Evolutionary conservation across 1,140 invertebrate species (phyloP), one percentile per base, ranked within the genome.

Genomic region (Doryteuthis pealeii): DNA sequence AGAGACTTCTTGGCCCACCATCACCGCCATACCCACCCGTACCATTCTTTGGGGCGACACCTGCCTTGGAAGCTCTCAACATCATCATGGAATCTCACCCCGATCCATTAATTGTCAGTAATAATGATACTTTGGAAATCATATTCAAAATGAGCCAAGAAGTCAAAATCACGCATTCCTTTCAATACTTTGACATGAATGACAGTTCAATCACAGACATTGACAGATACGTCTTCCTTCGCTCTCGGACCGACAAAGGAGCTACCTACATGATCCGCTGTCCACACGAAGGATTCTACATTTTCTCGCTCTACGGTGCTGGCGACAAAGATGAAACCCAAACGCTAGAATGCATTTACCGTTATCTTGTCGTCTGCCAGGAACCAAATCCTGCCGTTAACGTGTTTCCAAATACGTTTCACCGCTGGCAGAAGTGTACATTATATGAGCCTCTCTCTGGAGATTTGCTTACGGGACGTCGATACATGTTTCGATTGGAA

Each of bases 401-500:
- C 54, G 81, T 79, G 30, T 87, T 88, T 65, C 86, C 87, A 4
- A 83, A 83, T 68, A 84, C 86, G 1, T 86, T 80, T 68, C 81
- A 82, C 33, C 80, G 82, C n/a, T 88, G 85, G 85, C 82, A 85
- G 49, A 70, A 83, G 2, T 87, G 86, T 71, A 80, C 81, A 0
- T 76, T 88, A 15, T 79, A 86, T 58, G 86, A 87, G 73, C 87
- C 87, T 14, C 77, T 87, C n/a, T 80, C 76, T 10, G 87, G 86
- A 2, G 84, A 88, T 70, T 76, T 88, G 14, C 74, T 82, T 74
- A 81, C 79, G 18, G 81, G 85, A 74, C 83, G 81, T 66, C 76
- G 81, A 3, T 85, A 83, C 74, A 80, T 75, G 35, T 87, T 87
- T 75, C 74, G 79, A 33, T 54, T 87, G 31, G 85, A 86, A 65